Evolutionary conservation across 35 echinoderm and acorn worm genomes (phyloP).

Genomic region (Nesometra sesokonis): DNA sequence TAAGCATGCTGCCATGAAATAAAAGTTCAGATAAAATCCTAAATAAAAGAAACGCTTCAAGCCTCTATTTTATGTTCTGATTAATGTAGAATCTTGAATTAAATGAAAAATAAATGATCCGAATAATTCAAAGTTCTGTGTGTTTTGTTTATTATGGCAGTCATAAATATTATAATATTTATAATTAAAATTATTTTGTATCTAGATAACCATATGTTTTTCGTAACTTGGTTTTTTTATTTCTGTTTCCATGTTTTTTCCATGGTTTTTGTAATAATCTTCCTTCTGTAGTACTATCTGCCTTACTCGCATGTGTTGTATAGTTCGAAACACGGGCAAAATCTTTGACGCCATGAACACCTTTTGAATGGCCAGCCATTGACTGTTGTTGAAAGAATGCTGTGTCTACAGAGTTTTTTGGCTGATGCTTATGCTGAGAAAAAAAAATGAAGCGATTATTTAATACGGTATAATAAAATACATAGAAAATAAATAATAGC

Average conservation of each 20-base stretch:
- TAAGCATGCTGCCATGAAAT: no score
- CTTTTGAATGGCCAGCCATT: constrained; percentile 31
- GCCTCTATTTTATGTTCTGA: no score
- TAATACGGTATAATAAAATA: no score
- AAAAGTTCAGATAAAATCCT: no score
- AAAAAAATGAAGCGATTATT: background rate
- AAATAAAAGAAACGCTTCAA: no score
- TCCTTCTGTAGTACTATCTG: background rate
- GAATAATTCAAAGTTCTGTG: no score
- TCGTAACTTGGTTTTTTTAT: constrained; percentile 82
- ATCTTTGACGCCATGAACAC: constrained; percentile 21
- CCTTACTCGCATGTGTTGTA: background rate
- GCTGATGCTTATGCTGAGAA: constrained; percentile 34
- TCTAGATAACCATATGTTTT: constrained; percentile 51
- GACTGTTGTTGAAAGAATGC: constrained; percentile 58
- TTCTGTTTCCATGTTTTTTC: constrained; percentile 84
- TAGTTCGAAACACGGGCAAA: background rate
- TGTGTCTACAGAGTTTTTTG: constrained; percentile 43
- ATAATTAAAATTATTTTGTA: constrained; percentile 20
- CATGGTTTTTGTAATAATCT: constrained; percentile 47
- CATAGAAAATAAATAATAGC: no score
- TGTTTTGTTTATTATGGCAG: no score
- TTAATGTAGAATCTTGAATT: no score
- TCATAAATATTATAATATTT: no score
- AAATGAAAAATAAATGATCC: no score